Conservation (phyloP, 1,140 invertebrate genomes). For the Drosophila guanche region DNA sequence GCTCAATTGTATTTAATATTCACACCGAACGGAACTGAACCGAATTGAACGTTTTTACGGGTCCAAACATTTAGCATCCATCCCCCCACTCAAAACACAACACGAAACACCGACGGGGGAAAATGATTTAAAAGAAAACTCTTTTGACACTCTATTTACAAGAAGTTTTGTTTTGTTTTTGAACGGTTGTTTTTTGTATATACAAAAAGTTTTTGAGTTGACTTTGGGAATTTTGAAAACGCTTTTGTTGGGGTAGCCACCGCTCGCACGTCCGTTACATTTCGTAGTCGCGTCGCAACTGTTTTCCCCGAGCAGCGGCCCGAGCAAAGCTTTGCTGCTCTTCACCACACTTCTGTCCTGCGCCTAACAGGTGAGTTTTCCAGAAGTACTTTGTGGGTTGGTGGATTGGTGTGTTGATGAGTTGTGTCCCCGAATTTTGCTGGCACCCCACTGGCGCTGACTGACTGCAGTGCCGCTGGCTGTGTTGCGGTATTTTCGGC, state of each 20-base stretch:
- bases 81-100: too few species aligned
- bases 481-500: constrained; percentile 66
- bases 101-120: too few species aligned
- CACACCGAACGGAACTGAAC: too few species aligned
- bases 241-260: constrained; percentile 8
- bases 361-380: constrained; percentile 71
- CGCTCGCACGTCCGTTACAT: constrained; percentile 67
- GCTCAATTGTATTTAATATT: too few species aligned
- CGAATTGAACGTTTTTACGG: too few species aligned
- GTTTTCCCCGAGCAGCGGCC: constrained; percentile 36
- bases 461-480: constrained; percentile 76
- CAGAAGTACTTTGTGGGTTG: not conserved
- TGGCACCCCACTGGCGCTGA: constrained; percentile 59
- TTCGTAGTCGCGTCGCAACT: constrained; percentile 76
- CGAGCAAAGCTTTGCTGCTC: constrained; percentile 5
- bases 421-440: constrained; percentile 4
- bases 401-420: not conserved
- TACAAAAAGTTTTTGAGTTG: constrained; percentile 42
- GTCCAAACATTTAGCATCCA: too few species aligned
- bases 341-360: constrained; percentile 69
- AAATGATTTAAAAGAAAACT: too few species aligned
- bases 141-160: constrained; percentile 1
- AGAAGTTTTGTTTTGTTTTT: constrained; percentile 22
- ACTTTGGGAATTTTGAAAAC: constrained; percentile 33
- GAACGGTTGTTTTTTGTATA: constrained; percentile 23